Percentiles rank a stretch among this genome's conserved stretches.
phyloP scores from a whole-genome alignment of 2,797 vertebrate species.

The Liparis tanakae region DNA sequence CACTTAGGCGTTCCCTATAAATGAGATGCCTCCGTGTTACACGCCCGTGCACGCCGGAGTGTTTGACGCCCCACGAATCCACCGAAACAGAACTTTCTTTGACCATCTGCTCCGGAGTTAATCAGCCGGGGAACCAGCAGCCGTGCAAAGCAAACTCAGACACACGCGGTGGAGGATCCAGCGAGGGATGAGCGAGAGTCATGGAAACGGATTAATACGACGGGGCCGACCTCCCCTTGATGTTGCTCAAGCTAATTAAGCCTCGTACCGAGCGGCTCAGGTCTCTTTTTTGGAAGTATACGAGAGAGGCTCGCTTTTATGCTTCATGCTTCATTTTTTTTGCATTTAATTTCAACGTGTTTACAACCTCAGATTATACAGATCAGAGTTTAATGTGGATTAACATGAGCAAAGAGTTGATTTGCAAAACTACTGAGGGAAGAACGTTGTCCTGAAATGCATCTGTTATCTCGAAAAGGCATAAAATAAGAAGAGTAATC shows the following conservation, averaged over 20 bases:
- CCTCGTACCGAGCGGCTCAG: constrained; percentile 55
- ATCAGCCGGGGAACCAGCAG: background rate
- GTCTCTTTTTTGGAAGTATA: constrained; percentile 68
- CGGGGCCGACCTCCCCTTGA: constrained; percentile 69
- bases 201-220: constrained; percentile 66
- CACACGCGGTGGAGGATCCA: constrained; percentile 42
- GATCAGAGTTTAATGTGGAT: constrained; percentile 20
- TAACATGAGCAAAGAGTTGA: constrained; percentile 10
- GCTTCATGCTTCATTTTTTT: constrained; percentile 6
- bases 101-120: constrained; percentile 21
- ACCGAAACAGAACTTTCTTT: background rate
- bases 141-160: constrained; percentile 4
- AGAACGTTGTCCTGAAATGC: background rate
- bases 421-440: constrained; percentile 8
- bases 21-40: constrained; percentile 35
- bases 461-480: constrained; percentile 12
- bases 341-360: constrained; percentile 59
- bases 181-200: constrained; percentile 67
- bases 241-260: constrained; percentile 75
- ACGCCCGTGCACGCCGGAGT: too few relatives aligned
- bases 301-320: constrained; percentile 58
- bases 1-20: constrained; percentile 29
- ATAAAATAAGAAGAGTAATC: background rate
- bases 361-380: constrained; percentile 49
- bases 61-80: too few relatives aligned